A percentile compares a stretch with the other conserved stretches of the same genome.
These are phyloP conservation scores for Chelonus insularis DNA, from an alignment of 1,140 invertebrate species.

Conservation along the genomic window DNA sequence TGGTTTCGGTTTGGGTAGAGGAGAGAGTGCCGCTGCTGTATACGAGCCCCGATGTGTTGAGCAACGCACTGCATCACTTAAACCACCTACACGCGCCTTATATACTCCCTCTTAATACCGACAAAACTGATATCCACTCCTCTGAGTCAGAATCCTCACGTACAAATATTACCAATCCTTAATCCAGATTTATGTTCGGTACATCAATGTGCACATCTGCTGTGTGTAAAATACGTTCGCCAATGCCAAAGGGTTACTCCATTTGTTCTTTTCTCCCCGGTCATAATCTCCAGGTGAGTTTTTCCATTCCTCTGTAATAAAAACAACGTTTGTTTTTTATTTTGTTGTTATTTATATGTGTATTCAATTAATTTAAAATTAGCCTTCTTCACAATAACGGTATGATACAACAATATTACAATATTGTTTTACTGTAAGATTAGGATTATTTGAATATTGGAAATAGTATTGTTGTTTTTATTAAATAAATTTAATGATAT, in stretches of 20 bases:
- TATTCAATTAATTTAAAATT: no score
- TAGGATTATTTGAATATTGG: no score
- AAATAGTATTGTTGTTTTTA: no score
- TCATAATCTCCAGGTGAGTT: slow-evolving; percentile 51
- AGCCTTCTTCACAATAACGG: no score
- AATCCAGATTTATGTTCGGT: slow-evolving; percentile 18
- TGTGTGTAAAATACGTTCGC: slow-evolving; percentile 30
- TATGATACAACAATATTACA: no score
- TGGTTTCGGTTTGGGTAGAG: slow-evolving; percentile 51
- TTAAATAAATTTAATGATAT: no score
- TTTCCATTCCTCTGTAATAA: slow-evolving; percentile 28
- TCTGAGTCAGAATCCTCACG: slow-evolving; percentile 36
- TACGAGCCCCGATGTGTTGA: slow-evolving; percentile 56
- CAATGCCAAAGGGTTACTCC: slow-evolving; percentile 46
- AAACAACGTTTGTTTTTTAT: background rate
- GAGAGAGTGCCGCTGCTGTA: slow-evolving; percentile 60
- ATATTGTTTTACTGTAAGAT: no score
- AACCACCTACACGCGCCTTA: slow-evolving; percentile 49
- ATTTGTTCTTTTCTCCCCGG: slow-evolving; percentile 51
- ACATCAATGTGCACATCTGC: slow-evolving; percentile 25
- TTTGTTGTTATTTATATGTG: no score
- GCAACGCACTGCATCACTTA: slow-evolving; percentile 57
- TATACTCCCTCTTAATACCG: slow-evolving; percentile 50
- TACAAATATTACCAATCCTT: slow-evolving; percentile 24
- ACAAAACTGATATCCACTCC: slow-evolving; percentile 48